A percentile compares a stretch with the other conserved stretches of the same genome.
These are phyloP conservation scores for Homarus gammarus DNA, from an alignment of 2,888 invertebrate species.

Conservation along the genomic window DNA sequence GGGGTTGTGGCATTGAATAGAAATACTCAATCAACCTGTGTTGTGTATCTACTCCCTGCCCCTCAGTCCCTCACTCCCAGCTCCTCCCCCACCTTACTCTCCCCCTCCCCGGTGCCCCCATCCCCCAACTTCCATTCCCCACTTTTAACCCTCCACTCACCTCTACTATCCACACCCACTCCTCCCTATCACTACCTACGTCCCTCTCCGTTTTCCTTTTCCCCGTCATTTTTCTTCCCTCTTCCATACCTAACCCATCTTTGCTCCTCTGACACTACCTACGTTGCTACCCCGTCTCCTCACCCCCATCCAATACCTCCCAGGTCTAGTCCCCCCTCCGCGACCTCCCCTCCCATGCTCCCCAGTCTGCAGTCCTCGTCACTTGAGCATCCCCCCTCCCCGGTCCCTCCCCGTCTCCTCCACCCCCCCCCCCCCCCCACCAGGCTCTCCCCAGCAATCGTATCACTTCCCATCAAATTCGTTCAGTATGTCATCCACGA, in stretches of 20 bases:
- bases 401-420: too few species aligned
- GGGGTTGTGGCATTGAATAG: neutral
- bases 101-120: neutral
- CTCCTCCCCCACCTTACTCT: neutral
- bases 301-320: too few species aligned
- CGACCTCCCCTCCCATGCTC: too few species aligned
- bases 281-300: too few species aligned
- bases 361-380: too few species aligned
- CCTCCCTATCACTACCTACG: neutral
- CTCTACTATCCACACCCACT: neutral
- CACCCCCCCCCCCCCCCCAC: too few species aligned
- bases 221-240: neutral
- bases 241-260: neutral
- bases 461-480: too few species aligned
- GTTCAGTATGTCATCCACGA: too few species aligned
- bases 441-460: too few species aligned
- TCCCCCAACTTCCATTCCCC: neutral
- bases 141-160: neutral
- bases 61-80: neutral
- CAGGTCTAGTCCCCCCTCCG: too few species aligned
- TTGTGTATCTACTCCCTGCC: neutral
- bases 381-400: too few species aligned
- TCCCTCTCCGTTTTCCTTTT: neutral
- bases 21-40: neutral
- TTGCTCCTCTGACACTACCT: too few species aligned